Evolutionary conservation across 2,888 invertebrate genomes (phyloP), one percentile per base, ranked within the genome.

Genomic region (Epinotia bilunana): DNA sequence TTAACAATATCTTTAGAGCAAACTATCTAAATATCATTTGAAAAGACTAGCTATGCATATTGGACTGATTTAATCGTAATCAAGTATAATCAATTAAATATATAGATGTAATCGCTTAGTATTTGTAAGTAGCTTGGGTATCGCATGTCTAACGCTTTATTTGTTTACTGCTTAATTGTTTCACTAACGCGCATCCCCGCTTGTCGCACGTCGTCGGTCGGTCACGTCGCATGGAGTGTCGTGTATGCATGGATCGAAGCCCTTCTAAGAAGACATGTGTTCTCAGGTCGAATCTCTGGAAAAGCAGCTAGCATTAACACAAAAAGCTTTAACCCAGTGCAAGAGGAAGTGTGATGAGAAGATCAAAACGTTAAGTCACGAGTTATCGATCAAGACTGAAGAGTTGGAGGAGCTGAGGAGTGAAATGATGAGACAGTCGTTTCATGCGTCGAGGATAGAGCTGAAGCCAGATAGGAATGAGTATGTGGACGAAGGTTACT

Each of bases 281-380:
- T 91, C 93, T 87, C 93, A 94, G 94, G 94, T 94, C 43, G 94
- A 95, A 87, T 95, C 95, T 80, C 88, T 95, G 82, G 95, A 95
- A 86, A 91, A 94, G 82, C 95, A 95, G 89, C 89, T 96, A 79
- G 84, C 91, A 72, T 90, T 95, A 77, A 90, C 96, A 74, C 94
- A 95, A 74, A 89, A 92, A 80, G 94, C 95, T 75, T 86, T 96
- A 79, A 91, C 92, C n/a, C 92, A 94, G 78, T 95, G 93, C 83
- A 91, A 94, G 80, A 91, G 92, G 79, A 94, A 93, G 75, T 94
- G 93, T 77, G 95, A 94, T 73, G 95, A 95, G 77, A 95, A 94
- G 78, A 90, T 95, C 20, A 95, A 95, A 74, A 94, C 94, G 4
- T 87, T 96, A 55, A 94, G 95, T 78, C 95, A 95, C 82, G 96